Percentiles rank a stretch among this genome's conserved stretches.
Evolutionary conservation across 2,888 invertebrate species (phyloP).

Genomic region (Trichacis sp.): DNA sequence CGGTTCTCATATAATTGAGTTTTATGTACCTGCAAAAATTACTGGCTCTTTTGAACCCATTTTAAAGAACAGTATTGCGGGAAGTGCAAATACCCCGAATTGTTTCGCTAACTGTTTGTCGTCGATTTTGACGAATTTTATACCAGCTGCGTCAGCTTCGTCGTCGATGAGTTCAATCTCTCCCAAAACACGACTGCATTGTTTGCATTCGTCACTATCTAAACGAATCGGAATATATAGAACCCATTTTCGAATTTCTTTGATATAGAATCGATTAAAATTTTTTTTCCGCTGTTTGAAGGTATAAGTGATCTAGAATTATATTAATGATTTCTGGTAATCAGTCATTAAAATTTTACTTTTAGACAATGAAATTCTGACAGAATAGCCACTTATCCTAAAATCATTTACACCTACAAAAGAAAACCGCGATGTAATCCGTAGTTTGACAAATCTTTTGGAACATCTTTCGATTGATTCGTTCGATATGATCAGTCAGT

Average conservation of each 20-base stretch:
- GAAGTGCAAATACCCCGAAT: constrained; percentile 89
- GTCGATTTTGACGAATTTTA: constrained; percentile 93
- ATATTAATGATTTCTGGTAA: no score
- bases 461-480: constrained; percentile 93
- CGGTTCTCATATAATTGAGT: no score
- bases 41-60: constrained; percentile 89
- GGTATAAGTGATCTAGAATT: no score
- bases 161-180: constrained; percentile 95
- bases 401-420: constrained; percentile 87
- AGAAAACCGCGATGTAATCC: constrained; percentile 91
- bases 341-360: no score
- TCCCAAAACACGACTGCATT: constrained; percentile 87
- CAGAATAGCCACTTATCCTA: no score
- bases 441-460: constrained; percentile 89
- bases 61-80: constrained; percentile 91
- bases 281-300: no score
- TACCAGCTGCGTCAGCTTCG: constrained; percentile 89
- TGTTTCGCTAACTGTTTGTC: constrained; percentile 89
- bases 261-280: no score
- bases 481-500: constrained; percentile 90
- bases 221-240: constrained; percentile 70
- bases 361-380: no score
- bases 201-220: constrained; percentile 96
- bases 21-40: constrained; percentile 84
- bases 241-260: not conserved